These are phyloP conservation scores for Pemphigus obesinymphae DNA, from an alignment of 1,140 invertebrate genomes.

Conservation along the genomic window DNA sequence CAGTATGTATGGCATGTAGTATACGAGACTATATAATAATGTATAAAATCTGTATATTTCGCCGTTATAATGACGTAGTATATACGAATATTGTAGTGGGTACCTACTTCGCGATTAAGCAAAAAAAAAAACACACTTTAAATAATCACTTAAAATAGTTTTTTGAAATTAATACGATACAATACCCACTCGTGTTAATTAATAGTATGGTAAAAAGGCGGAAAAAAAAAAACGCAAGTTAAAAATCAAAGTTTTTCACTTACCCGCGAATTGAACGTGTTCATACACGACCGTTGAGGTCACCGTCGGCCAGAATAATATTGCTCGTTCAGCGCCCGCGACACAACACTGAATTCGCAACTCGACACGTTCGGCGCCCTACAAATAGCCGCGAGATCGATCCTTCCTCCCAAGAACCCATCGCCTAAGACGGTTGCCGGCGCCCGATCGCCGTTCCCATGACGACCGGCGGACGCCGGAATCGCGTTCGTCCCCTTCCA, in stretches of 20 bases:
- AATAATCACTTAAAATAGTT: too few relatives aligned
- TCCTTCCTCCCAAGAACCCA: conserved; percentile 4
- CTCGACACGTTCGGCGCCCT: conserved; percentile 30
- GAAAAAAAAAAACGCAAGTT: too few relatives aligned
- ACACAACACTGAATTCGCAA: conserved; percentile 36
- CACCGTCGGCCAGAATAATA: conserved; percentile 25
- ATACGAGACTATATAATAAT: too few relatives aligned
- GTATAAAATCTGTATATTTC: too few relatives aligned
- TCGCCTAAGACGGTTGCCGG: neutral
- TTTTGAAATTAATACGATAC: too few relatives aligned
- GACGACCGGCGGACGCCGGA: neutral
- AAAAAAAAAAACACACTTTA: too few relatives aligned
- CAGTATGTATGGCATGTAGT: too few relatives aligned
- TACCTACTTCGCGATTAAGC: too few relatives aligned
- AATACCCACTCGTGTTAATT: too few relatives aligned
- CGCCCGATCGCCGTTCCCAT: conserved; percentile 9
- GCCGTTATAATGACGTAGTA: too few relatives aligned
- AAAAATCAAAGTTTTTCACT: conserved; percentile 23
- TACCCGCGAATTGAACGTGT: conserved; percentile 4
- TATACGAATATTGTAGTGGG: too few relatives aligned
- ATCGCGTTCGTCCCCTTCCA: neutral
- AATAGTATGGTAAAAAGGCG: too few relatives aligned
- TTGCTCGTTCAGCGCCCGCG: neutral
- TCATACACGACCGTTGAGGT: conserved; percentile 32
- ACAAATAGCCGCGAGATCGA: conserved; percentile 39